These are phyloP conservation scores for Scaptomyza flava DNA, from an alignment of 2,888 invertebrate genomes.

Conservation along the genomic window DNA sequence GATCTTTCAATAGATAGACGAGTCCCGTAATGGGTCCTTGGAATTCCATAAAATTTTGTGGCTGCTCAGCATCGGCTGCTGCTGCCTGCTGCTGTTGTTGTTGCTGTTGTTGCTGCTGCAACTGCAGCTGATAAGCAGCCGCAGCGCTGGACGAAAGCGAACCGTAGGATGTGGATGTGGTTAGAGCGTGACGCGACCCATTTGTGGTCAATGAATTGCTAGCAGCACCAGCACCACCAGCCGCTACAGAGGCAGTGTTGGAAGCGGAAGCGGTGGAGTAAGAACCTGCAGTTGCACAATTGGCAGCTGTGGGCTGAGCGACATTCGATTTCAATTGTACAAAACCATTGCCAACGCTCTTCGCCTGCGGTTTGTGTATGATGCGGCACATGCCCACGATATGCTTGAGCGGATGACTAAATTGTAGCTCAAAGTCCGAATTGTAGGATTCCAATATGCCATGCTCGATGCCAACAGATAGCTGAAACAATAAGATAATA, in stretches of 20 bases:
- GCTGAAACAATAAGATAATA: slow-evolving; percentile 83
- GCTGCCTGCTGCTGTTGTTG: slow-evolving; percentile 28
- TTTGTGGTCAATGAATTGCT: slow-evolving; percentile 54
- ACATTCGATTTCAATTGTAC: slow-evolving; percentile 78
- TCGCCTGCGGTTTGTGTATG: slow-evolving; percentile 81
- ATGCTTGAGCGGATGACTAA: slow-evolving; percentile 87
- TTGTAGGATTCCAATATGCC: slow-evolving; percentile 89
- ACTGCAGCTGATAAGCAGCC: slow-evolving; percentile 73
- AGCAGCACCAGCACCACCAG: slow-evolving; percentile 4
- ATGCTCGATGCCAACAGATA: slow-evolving; percentile 90
- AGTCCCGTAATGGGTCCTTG: slow-evolving; percentile 87
- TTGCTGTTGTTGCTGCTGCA: slow-evolving; percentile 49
- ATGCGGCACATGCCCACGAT: slow-evolving; percentile 86
- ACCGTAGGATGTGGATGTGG: slow-evolving; percentile 82
- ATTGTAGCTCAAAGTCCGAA: slow-evolving; percentile 89
- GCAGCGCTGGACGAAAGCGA: slow-evolving; percentile 81
- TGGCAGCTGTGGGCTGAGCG: slow-evolving; percentile 18
- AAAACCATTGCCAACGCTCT: slow-evolving; percentile 81
- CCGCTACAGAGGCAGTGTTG: slow-evolving; percentile 16
- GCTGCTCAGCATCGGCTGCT: slow-evolving; percentile 57
- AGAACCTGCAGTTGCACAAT: slow-evolving; percentile 2
- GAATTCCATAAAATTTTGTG: slow-evolving; percentile 84
- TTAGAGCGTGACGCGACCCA: slow-evolving; percentile 70
- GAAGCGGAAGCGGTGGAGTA: slow-evolving; percentile 18
- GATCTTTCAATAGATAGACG: slow-evolving; percentile 90